These are phyloP conservation scores for Hypolimnas misippus DNA, from an alignment of 2,888 invertebrate species.

Conservation along the genomic window DNA sequence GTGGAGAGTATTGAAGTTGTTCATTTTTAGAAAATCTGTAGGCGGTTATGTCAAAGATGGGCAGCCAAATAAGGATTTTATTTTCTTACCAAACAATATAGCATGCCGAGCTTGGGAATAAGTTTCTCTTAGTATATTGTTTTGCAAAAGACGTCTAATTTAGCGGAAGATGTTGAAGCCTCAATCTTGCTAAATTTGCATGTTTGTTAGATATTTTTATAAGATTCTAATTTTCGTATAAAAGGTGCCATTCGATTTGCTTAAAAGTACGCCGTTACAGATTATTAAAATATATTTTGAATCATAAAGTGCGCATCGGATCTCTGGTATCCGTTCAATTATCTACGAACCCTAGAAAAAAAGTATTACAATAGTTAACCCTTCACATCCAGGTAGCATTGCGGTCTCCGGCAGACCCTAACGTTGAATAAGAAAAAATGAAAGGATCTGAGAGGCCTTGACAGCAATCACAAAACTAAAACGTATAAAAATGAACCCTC, in stretches of 20 bases:
- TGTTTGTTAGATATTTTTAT: slow-evolving; percentile 4
- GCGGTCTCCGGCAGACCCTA: neutral
- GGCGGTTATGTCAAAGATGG: slow-evolving; percentile 12
- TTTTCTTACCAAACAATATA: slow-evolving; percentile 4
- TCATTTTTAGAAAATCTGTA: slow-evolving; percentile 24
- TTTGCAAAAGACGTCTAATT: slow-evolving; percentile 19
- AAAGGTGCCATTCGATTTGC: neutral
- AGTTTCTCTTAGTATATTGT: slow-evolving; percentile 19
- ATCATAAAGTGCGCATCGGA: neutral
- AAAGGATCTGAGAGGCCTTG: slow-evolving; percentile 24
- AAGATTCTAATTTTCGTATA: slow-evolving; percentile 14
- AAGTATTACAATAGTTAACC: slow-evolving; percentile 9
- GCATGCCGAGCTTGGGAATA: slow-evolving; percentile 12
- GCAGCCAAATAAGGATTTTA: slow-evolving; percentile 12
- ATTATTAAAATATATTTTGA: neutral
- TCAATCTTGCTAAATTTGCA: slow-evolving; percentile 19
- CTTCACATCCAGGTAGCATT: slow-evolving; percentile 9
- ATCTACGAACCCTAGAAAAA: neutral
- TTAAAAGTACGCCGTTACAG: neutral
- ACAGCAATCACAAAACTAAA: slow-evolving; percentile 22
- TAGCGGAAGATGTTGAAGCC: slow-evolving; percentile 12
- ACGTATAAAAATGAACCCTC: slow-evolving; percentile 27
- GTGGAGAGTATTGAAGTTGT: slow-evolving; percentile 2
- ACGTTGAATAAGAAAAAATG: slow-evolving; percentile 14
- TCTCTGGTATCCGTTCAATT: neutral